Percentiles rank a stretch among this genome's conserved stretches.
Conservation (phyloP, 1,140 invertebrate genomes). For the Zeugodacus cucurbitae region DNA sequence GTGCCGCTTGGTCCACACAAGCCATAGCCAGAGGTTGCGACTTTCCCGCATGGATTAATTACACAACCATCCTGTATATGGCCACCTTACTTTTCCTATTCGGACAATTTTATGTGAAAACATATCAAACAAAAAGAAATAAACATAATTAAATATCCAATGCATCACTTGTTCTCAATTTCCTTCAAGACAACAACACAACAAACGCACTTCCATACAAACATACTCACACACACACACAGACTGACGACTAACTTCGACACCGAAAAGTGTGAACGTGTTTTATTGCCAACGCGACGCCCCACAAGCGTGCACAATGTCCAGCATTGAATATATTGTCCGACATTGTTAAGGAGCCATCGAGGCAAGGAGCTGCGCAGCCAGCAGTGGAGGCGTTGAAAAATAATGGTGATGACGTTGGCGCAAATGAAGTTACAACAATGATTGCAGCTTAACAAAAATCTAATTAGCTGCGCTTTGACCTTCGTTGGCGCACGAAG, state of each 20-base stretch:
- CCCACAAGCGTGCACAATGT: neutral
- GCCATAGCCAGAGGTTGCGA: slow-evolving; percentile 47
- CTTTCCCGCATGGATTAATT: slow-evolving; percentile 47
- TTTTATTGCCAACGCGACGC: neutral
- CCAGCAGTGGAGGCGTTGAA: neutral
- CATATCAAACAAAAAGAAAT: slow-evolving; percentile 43
- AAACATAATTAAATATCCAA: slow-evolving; percentile 19
- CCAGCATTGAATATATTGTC: neutral
- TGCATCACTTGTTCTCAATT: neutral
- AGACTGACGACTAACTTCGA: neutral
- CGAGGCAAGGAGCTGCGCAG: neutral
- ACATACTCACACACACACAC: neutral
- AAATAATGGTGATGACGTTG: slow-evolving; percentile 21
- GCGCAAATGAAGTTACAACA: slow-evolving; percentile 14
- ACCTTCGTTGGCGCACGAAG: neutral
- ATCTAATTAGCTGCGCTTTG: slow-evolving; percentile 23
- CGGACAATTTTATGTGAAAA: slow-evolving; percentile 54
- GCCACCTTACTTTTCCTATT: slow-evolving; percentile 54
- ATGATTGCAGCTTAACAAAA: slow-evolving; percentile 28
- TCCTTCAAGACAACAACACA: neutral
- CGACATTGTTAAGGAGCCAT: neutral
- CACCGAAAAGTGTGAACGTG: neutral
- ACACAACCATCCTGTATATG: slow-evolving; percentile 51
- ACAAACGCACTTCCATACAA: neutral
- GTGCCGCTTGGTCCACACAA: slow-evolving; percentile 50